Base-by-base conservation (phyloP, 2,113 vertebrate species). In the Myiozetetes cayanensis region DNA sequence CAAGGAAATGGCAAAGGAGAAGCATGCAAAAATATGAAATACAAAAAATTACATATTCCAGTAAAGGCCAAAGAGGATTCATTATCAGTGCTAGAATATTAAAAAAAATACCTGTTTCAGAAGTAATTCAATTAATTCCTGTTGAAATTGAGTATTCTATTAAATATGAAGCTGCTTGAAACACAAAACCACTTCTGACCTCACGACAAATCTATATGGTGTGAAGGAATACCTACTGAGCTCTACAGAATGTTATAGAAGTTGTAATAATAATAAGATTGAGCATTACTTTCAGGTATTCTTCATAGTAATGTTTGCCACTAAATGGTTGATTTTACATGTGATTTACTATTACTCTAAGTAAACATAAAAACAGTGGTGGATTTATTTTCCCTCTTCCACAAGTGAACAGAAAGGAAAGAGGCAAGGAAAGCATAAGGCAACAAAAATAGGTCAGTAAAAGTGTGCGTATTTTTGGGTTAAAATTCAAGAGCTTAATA, bases 191-290 rank as follows among this genome's bases (percentile, higher is more conserved):
- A 27, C 9, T 74, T 78, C 25, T 88, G 21, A 67, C 8, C 24
- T 53, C 15, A 39, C 0, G 0, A 62, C 4, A 55, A 53, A 79
- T 63, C 10, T 43, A 1, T 23, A 24, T 33, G 4, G 4, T 43
- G 4, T 63, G 41, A 85, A 78, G 14, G 14, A 72, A 70, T 66
- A 22, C 8, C 14, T 50, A 41, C 21, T 71, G 58, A 75, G 4
- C 9, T 66, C 18, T 75, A 35, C 12, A 63, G 10, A 61, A 1
- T 49, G 10, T 37, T 47, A 18, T 33, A 49, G 20, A 87, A 71
- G 37, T 46, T 67, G 37, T 27, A 14, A 41, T 44, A 23, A 1
- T 50, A 82, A 49, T 35, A 90, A 44, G 22, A 15, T 27, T 71
- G 50, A 53, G 2, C 7, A 55, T 41, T 52, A 44, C 1, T 70